These are phyloP conservation scores for Drosophila mulleri DNA, from an alignment of 2,888 invertebrate genomes.

Conservation along the genomic window DNA sequence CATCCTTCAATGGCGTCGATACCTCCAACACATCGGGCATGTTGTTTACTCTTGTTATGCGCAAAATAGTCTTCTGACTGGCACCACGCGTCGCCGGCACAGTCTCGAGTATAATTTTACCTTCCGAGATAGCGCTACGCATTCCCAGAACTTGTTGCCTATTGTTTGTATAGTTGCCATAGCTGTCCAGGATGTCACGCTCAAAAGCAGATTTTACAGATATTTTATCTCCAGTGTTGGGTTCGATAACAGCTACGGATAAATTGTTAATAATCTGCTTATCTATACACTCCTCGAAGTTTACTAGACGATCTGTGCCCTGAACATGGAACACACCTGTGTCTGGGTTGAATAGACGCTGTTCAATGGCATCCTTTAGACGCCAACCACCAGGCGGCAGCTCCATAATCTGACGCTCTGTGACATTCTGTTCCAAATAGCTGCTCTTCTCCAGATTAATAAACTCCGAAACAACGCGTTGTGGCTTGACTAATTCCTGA, in stretches of 20 bases:
- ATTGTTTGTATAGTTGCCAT: conserved; percentile 90
- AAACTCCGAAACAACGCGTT: conserved; percentile 85
- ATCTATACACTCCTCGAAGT: conserved; percentile 94
- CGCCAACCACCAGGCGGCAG: conserved; percentile 94
- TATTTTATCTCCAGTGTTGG: conserved; percentile 89
- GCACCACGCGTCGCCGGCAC: conserved; percentile 84
- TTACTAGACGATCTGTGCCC: conserved; percentile 92
- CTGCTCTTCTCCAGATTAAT: conserved; percentile 86
- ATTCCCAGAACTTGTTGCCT: conserved; percentile 87
- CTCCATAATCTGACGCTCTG: conserved; percentile 90
- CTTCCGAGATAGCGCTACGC: conserved; percentile 90
- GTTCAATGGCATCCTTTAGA: conserved; percentile 92
- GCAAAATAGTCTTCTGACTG: conserved; percentile 88
- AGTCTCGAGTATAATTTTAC: conserved; percentile 88
- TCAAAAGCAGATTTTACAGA: conserved; percentile 91
- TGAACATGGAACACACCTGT: conserved; percentile 94
- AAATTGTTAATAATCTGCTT: conserved; percentile 93
- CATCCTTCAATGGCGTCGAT: conserved; percentile 86
- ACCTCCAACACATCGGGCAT: conserved; percentile 91
- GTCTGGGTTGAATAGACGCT: conserved; percentile 92
- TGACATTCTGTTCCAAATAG: conserved; percentile 79
- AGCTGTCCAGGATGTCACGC: conserved; percentile 91
- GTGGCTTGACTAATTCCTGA: conserved; percentile 72
- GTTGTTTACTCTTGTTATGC: conserved; percentile 90
- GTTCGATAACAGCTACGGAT: conserved; percentile 93